Percentiles rank a stretch among this genome's conserved stretches.
Conservation (phyloP, 2,888 invertebrate genomes). For the Glaucopsyche alexis region DNA sequence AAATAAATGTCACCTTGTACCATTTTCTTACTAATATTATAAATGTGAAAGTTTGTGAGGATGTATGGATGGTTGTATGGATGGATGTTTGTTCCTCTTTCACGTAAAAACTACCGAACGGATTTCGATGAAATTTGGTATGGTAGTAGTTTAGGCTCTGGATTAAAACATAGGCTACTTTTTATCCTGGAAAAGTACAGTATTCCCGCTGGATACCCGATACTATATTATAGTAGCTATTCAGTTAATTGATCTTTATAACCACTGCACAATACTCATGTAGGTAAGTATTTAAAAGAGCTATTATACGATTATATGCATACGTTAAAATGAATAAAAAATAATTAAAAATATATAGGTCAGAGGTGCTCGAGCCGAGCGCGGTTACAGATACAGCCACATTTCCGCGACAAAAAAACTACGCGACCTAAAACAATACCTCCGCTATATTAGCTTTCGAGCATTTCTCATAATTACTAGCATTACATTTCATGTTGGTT, state of each 20-base stretch:
- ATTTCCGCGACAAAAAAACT: conserved; percentile 7
- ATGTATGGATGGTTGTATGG: no score
- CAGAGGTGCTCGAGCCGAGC: conserved; percentile 27
- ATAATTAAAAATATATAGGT: conserved; percentile 26
- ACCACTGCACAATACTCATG: background rate
- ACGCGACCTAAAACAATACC: background rate
- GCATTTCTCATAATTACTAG: conserved; percentile 24
- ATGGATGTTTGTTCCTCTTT: no score
- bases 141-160: no score
- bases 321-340: conserved; percentile 23
- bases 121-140: no score
- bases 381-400: conserved; percentile 23
- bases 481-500: background rate
- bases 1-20: no score
- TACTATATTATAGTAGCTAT: background rate
- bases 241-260: background rate
- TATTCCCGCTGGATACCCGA: no score
- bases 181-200: no score
- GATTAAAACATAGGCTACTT: no score
- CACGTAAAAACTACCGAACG: no score
- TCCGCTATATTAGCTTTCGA: conserved; percentile 14
- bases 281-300: background rate
- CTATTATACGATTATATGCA: conserved; percentile 12
- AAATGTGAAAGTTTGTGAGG: no score
- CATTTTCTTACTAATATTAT: no score